phyloP scores from a whole-genome alignment of 1,140 invertebrate species.

The Neuroterus valhalla region DNA sequence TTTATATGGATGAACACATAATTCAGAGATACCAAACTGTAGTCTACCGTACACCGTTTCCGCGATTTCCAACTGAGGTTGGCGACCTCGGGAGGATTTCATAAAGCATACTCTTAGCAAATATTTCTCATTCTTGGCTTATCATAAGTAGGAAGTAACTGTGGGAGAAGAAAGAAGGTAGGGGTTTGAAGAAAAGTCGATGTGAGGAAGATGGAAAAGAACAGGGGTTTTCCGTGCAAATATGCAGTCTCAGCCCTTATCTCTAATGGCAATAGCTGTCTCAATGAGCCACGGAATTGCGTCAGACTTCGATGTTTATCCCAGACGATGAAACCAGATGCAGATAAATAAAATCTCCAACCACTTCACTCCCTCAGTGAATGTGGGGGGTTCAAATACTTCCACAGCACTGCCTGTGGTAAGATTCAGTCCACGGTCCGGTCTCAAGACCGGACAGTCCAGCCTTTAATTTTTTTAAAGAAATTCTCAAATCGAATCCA shows the following conservation, averaged over 20 bases:
- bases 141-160: slow-evolving; percentile 15
- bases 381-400: slow-evolving; percentile 64
- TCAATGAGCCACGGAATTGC: slow-evolving; percentile 69
- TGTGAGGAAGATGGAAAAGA: slow-evolving; percentile 59
- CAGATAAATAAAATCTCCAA: slow-evolving; percentile 67
- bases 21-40: slow-evolving; percentile 6
- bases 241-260: slow-evolving; percentile 64
- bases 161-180: slow-evolving; percentile 2
- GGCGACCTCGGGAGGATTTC: slow-evolving; percentile 10
- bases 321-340: slow-evolving; percentile 61
- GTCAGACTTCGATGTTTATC: slow-evolving; percentile 71
- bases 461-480: background rate
- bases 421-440: slow-evolving; percentile 55
- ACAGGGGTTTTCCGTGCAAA: slow-evolving; percentile 57
- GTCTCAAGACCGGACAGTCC: slow-evolving; percentile 33
- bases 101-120: slow-evolving; percentile 12
- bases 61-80: slow-evolving; percentile 10
- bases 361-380: slow-evolving; percentile 46
- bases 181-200: background rate
- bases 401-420: slow-evolving; percentile 43
- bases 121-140: background rate
- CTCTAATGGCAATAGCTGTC: slow-evolving; percentile 59
- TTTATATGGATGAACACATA: slow-evolving; percentile 14
- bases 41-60: slow-evolving; percentile 20
- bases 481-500: background rate